Percentiles rank a stretch among this genome's conserved stretches.
Conservation (phyloP, 2,797 vertebrate genomes). For the Erethizon dorsatum region DNA sequence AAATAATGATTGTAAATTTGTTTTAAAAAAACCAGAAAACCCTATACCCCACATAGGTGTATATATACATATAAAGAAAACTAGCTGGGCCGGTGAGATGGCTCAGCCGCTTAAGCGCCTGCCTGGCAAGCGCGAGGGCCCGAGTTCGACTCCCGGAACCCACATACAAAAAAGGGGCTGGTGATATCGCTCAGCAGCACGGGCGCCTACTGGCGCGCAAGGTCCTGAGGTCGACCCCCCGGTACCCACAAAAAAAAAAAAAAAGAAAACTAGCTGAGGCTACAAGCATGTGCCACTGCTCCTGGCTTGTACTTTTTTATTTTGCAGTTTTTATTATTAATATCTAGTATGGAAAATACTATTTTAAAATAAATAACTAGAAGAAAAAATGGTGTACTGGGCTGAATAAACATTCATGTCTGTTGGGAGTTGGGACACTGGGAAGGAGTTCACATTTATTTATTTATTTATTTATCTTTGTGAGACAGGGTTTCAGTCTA, state of each 20-base stretch:
- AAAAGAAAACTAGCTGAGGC: not conserved
- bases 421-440: not conserved
- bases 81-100: too few species aligned
- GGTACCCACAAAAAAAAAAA: not conserved
- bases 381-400: not conserved
- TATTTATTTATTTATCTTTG: not conserved
- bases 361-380: not conserved
- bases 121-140: too few species aligned
- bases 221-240: too few species aligned
- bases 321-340: not conserved
- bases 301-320: not conserved
- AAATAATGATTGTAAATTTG: not conserved
- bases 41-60: not conserved
- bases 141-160: too few species aligned
- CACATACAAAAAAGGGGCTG: too few species aligned
- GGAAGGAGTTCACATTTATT: not conserved
- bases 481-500: not conserved
- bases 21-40: not conserved
- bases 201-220: too few species aligned
- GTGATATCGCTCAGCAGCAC: too few species aligned
- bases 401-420: not conserved
- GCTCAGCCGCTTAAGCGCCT: too few species aligned
- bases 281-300: not conserved
- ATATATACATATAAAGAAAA: not conserved
- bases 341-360: not conserved